Conservation (phyloP, 2,113 vertebrate genomes). For the Sitta europaea region DNA sequence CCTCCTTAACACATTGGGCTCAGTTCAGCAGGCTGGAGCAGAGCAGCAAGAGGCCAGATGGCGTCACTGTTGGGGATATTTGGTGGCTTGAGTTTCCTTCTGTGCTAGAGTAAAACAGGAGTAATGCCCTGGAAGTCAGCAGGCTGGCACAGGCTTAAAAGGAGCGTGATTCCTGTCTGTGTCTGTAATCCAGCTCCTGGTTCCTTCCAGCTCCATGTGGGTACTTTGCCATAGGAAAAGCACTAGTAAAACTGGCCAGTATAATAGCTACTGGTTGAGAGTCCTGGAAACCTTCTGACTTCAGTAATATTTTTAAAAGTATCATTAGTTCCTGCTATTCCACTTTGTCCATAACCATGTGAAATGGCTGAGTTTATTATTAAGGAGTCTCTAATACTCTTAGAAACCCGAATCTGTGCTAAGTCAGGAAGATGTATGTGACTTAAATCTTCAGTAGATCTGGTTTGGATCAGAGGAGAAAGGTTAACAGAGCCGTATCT, state of each 20-base stretch:
- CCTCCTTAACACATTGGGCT: background rate
- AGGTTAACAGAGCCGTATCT: slow-evolving; percentile 61
- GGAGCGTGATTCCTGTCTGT: background rate
- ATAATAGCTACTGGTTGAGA: background rate
- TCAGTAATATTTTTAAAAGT: background rate
- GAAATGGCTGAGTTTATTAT: slow-evolving; percentile 30
- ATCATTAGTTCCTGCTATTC: background rate
- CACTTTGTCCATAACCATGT: background rate
- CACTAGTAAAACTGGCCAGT: background rate
- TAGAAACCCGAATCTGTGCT: slow-evolving; percentile 39
- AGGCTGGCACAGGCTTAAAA: background rate
- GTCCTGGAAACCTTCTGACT: background rate
- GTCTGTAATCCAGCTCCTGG: background rate
- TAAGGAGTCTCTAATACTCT: background rate
- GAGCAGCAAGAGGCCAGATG: background rate
- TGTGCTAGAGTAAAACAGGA: background rate
- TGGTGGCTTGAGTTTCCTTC: background rate
- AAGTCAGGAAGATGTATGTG: slow-evolving; percentile 69
- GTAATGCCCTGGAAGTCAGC: background rate
- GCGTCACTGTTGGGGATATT: background rate
- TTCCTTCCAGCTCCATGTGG: background rate
- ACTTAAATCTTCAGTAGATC: slow-evolving; percentile 70
- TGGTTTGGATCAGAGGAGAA: slow-evolving; percentile 72
- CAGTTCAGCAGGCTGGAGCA: background rate
- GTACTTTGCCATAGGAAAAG: background rate